Base-by-base conservation (phyloP, 2,797 vertebrate genomes). In the Pseudochaenichthys georgianus region DNA sequence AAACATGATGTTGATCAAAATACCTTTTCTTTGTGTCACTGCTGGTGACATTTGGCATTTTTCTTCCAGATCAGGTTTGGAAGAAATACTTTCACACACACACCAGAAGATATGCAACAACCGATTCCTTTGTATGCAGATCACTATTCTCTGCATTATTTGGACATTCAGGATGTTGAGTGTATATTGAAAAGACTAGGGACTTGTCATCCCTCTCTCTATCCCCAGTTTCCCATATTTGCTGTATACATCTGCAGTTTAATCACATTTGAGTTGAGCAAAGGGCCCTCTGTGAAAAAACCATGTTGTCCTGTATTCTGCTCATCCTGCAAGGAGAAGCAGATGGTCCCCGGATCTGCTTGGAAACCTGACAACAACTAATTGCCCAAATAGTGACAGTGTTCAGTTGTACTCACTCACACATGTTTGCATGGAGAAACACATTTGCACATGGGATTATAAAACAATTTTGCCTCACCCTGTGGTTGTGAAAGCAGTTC, bases 181-280 rank as follows among this genome's bases (percentile, higher is more conserved):
- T 9, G 28, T 15, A 12, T 11, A 58, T 17, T 64, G 23, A 15
- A 11, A 50, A 19, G 28, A 15, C 21, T 57, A 5, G 9, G 2
- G n/a, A 41, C n/a, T 41, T 23, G 17, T 31, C 42, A 9, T 23
- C 21, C 1, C 19, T 59, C 7, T 38, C 7, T 58, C 46, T 15
- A 28, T 17, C 34, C 23, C n/a, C 0, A 1, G 11, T 34, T 31
- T 13, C 21, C 2, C 9, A 3, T 34, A 3, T 58, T 53, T 47
- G 31, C 38, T n/a, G 41, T 57, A 52, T 45, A 51, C 13, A n/a
- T 46, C n/a, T 0, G 4, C 4, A 1, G 41, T 70, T 65, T 53
- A 62, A 83, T 79, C 55, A 58, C 64, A 70, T 77, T 69, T 59
- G 47, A 52, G 60, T 61, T 15, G 17, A 73, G 43, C 66, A 66